These are phyloP conservation scores for Hoplostethus atlanticus DNA, from an alignment of 2,797 vertebrate species.

Conservation along the genomic window DNA sequence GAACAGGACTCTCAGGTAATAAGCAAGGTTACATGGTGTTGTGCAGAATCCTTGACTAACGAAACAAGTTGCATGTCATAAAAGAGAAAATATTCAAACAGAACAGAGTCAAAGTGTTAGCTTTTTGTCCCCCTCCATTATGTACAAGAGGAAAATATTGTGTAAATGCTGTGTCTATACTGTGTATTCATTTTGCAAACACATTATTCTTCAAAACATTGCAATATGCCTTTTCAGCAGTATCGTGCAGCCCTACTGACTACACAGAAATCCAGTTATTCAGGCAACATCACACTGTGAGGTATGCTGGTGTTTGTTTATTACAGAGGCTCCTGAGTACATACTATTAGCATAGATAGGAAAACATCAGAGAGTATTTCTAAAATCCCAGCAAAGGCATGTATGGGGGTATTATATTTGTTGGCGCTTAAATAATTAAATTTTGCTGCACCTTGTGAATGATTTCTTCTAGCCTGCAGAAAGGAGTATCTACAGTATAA, in stretches of 20 bases:
- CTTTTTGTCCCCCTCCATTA: neutral
- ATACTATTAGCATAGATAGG: slow-evolving; percentile 32
- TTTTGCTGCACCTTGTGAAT: neutral
- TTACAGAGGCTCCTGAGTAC: slow-evolving; percentile 16
- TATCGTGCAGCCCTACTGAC: slow-evolving; percentile 1
- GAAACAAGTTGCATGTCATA: no score
- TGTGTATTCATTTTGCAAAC: neutral
- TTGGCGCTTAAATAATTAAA: slow-evolving; percentile 15
- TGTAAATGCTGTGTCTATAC: neutral
- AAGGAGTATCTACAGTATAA: slow-evolving; percentile 21
- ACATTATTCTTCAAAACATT: no score
- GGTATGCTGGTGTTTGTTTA: slow-evolving; percentile 15
- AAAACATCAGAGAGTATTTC: slow-evolving; percentile 1
- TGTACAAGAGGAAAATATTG: slow-evolving; percentile 8
- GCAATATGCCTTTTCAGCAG: slow-evolving; percentile 17
- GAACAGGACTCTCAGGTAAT: neutral
- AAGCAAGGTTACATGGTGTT: neutral
- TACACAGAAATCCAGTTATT: slow-evolving; percentile 16
- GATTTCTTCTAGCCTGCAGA: neutral
- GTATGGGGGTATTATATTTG: slow-evolving; percentile 20
- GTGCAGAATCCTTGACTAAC: neutral
- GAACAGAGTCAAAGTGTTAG: neutral
- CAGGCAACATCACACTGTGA: slow-evolving; percentile 13
- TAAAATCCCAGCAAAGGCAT: slow-evolving; percentile 6
- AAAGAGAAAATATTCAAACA: no score